Percentiles rank a stretch among this genome's conserved stretches.
Evolutionary conservation across 2,888 invertebrate species (phyloP).

Genomic region (Myopa tessellatipennis): DNA sequence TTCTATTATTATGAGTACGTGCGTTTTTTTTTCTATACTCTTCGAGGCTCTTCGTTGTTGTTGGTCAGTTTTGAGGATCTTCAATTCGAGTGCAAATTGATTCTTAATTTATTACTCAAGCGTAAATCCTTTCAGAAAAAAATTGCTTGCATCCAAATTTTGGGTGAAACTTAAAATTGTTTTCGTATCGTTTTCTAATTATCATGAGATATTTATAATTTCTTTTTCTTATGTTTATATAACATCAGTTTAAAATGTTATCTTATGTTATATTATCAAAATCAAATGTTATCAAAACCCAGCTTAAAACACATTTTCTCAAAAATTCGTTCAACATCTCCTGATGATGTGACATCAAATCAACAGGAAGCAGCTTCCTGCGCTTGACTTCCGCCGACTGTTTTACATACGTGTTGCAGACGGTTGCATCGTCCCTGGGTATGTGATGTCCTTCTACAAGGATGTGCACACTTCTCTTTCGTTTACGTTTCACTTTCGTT

Average conservation of each 20-base stretch:
- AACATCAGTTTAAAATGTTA: too few species aligned
- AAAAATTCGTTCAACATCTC: neutral
- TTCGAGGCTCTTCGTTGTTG: conserved; percentile 40
- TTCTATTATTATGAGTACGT: too few species aligned
- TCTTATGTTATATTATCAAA: too few species aligned
- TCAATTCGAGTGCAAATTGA: neutral
- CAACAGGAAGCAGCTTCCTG: conserved; percentile 13
- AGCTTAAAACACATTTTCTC: neutral
- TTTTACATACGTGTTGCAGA: neutral
- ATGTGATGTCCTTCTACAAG: neutral
- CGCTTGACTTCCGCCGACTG: neutral
- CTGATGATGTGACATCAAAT: neutral
- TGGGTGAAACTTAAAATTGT: too few species aligned
- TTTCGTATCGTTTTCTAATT: too few species aligned
- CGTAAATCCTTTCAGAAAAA: conserved; percentile 44
- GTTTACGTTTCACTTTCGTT: conserved; percentile 7
- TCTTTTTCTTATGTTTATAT: too few species aligned
- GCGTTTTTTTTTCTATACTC: too few species aligned
- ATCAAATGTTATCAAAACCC: too few species aligned
- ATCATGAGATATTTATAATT: too few species aligned
- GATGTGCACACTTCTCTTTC: neutral
- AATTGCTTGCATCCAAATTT: too few species aligned
- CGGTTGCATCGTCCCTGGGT: neutral
- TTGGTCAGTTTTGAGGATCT: conserved; percentile 43
- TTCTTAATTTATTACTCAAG: conserved; percentile 46